These are phyloP conservation scores for Danio tinwini DNA, from an alignment of 2,797 vertebrate genomes.

Conservation along the genomic window DNA sequence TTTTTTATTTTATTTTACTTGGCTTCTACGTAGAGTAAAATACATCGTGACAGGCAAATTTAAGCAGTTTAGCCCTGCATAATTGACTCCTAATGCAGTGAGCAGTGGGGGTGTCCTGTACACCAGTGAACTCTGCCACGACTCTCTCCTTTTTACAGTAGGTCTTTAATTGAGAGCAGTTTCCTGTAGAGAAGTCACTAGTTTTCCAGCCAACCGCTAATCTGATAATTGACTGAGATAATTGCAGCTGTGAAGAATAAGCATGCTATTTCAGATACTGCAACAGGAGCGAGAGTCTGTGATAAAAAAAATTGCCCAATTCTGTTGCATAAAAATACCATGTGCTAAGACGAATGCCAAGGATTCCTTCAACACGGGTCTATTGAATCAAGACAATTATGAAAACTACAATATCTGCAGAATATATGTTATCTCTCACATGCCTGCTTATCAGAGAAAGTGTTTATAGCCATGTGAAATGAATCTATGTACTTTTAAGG, in stretches of 20 bases:
- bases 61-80: background rate
- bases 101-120: background rate
- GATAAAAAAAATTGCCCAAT: conserved; percentile 50
- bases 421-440: too few relatives aligned
- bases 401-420: conserved; percentile 55
- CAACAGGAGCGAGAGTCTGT: conserved; percentile 1
- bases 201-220: conserved; percentile 49
- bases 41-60: background rate
- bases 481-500: too few relatives aligned
- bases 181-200: conserved; percentile 8
- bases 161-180: conserved; percentile 19
- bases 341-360: conserved; percentile 62
- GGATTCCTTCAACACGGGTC: conserved; percentile 50
- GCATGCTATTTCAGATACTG: conserved; percentile 41
- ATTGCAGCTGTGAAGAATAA: conserved; percentile 59
- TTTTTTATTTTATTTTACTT: too few relatives aligned
- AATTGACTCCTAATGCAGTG: background rate
- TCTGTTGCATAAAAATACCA: conserved; percentile 52
- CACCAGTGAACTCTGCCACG: background rate
- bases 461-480: too few relatives aligned
- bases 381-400: conserved; percentile 63
- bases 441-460: too few relatives aligned
- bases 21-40: background rate
- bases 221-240: conserved; percentile 58
- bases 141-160: background rate